Conservation (phyloP, 2,797 vertebrate genomes). For the Lepus townsendii region DNA sequence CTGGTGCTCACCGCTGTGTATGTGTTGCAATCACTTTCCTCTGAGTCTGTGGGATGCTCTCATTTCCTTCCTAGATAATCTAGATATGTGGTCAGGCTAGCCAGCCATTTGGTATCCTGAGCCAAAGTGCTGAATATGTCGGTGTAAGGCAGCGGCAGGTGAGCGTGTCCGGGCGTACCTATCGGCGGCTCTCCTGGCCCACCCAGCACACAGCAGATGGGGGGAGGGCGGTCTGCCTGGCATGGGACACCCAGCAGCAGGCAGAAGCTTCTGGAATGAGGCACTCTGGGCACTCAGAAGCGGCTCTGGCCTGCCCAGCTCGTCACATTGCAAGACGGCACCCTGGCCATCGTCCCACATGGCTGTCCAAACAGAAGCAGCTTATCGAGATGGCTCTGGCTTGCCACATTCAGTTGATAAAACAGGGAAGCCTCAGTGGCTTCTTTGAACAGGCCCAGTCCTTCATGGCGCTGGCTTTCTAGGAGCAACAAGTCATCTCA, state of each 20-base stretch:
- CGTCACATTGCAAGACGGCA: conserved; percentile 15
- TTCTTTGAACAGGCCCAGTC: background rate
- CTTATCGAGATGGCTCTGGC: background rate
- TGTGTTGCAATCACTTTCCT: background rate
- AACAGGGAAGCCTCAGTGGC: background rate
- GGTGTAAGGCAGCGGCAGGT: background rate
- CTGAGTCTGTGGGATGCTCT: background rate
- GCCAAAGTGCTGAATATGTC: background rate
- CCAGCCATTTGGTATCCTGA: background rate
- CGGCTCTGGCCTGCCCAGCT: background rate
- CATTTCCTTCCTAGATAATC: background rate
- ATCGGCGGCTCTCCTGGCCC: background rate
- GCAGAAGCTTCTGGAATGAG: conserved; percentile 51
- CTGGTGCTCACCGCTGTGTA: fast-evolving
- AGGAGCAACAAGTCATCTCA: background rate
- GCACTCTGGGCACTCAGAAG: background rate
- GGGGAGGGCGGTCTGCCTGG: conserved; percentile 65
- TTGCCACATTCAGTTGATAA: background rate
- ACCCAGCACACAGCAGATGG: conserved; percentile 63
- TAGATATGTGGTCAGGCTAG: background rate
- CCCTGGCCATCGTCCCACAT: conserved; percentile 5
- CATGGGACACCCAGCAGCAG: background rate
- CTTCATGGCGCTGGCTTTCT: background rate
- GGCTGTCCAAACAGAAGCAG: conserved; percentile 48
- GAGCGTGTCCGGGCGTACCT: background rate